phyloP scores from a whole-genome alignment of 1,140 invertebrate genomes.

The Venustaconcha ellipsiformis region DNA sequence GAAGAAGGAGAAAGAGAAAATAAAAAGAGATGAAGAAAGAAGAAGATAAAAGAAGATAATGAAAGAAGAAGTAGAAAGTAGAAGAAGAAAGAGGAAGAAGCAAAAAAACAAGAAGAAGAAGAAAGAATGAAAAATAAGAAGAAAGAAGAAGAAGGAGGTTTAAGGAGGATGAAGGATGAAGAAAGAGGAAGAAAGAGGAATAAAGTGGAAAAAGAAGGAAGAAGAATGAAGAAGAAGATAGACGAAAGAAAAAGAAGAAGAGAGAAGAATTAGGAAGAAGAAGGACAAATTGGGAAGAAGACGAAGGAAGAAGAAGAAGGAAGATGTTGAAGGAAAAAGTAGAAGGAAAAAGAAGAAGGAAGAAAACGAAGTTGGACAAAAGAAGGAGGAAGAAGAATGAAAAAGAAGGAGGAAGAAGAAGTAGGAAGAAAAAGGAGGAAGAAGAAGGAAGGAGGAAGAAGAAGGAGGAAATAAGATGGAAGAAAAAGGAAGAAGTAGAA shows the following conservation, averaged over 20 bases:
- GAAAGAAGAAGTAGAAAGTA: too few relatives aligned
- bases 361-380: neutral
- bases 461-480: neutral
- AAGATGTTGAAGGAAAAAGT: too few relatives aligned
- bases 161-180: neutral
- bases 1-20: neutral
- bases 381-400: neutral
- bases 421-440: neutral
- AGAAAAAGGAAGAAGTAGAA: constrained; percentile 3
- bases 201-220: neutral
- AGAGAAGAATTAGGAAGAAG: neutral
- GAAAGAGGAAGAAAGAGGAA: neutral
- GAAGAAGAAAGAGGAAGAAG: constrained; percentile 1
- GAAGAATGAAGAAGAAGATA: neutral
- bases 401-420: too few relatives aligned
- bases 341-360: too few relatives aligned
- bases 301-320: neutral
- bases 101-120: neutral
- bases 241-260: neutral
- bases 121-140: neutral
- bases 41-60: neutral
- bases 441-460: too few relatives aligned
- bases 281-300: neutral
- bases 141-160: neutral
- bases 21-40: too few relatives aligned